Percentiles rank a stretch among this genome's conserved stretches.
Evolutionary conservation across 1,140 invertebrate genomes (phyloP).

Genomic region (Musca vetustissima): DNA sequence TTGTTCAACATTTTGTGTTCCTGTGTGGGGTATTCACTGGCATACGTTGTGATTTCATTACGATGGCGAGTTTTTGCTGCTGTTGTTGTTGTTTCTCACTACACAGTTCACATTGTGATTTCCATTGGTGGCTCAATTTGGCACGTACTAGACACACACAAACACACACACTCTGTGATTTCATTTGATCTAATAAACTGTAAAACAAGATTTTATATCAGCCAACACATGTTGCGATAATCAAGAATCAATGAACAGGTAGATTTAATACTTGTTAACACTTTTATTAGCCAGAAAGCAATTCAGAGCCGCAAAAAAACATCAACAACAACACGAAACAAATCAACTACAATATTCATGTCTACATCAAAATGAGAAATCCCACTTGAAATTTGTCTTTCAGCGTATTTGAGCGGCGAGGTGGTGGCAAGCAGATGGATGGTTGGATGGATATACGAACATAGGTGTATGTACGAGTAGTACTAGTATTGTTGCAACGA

Average conservation of each 20-base stretch:
- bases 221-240: conserved; percentile 18
- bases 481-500: too few species aligned
- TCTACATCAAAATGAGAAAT: background rate
- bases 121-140: too few species aligned
- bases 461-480: too few species aligned
- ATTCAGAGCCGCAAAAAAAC: background rate
- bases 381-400: conserved; percentile 14
- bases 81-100: too few species aligned
- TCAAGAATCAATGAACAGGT: conserved; percentile 22
- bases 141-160: too few species aligned
- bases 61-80: too few species aligned
- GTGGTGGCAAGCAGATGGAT: too few species aligned
- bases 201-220: conserved; percentile 18
- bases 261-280: conserved; percentile 24
- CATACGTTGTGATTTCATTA: background rate
- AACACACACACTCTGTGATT: too few species aligned
- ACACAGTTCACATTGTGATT: too few species aligned
- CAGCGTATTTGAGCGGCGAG: background rate
- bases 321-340: background rate
- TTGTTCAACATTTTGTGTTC: conserved; percentile 3
- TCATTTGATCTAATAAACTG: conserved; percentile 11
- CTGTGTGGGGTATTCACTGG: background rate
- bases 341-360: background rate
- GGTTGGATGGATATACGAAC: too few species aligned
- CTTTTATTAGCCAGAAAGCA: conserved; percentile 6